A percentile compares a stretch with the other conserved stretches of the same genome.
Evolutionary conservation across 1,140 invertebrate genomes (phyloP).

Genomic region (Temnothorax curvispinosus): DNA sequence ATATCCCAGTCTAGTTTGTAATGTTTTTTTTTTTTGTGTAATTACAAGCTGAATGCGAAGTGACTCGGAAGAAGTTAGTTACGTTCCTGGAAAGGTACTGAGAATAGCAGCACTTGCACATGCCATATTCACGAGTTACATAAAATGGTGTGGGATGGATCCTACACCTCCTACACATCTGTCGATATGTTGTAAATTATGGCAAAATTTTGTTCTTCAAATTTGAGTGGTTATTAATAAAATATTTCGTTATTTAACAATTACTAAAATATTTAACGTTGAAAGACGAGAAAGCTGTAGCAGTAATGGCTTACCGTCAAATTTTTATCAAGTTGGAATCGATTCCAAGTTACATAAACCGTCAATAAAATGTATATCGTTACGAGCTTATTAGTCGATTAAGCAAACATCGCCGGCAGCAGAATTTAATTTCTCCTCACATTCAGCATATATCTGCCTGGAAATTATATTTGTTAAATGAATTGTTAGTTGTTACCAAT

Average conservation of each 20-base stretch:
- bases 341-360: neutral
- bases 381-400: slow-evolving; percentile 26
- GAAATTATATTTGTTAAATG: slow-evolving; percentile 22
- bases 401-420: neutral
- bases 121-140: too few relatives aligned
- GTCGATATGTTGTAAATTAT: neutral
- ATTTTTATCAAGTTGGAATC: neutral
- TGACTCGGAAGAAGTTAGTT: too few relatives aligned
- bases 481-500: slow-evolving; percentile 40
- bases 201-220: neutral
- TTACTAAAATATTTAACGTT: neutral
- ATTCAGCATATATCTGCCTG: neutral
- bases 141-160: too few relatives aligned
- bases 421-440: slow-evolving; percentile 18
- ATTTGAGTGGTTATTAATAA: neutral
- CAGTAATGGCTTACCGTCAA: neutral
- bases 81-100: too few relatives aligned
- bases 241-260: slow-evolving; percentile 6
- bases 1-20: too few relatives aligned
- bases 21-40: too few relatives aligned
- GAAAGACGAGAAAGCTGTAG: neutral
- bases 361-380: slow-evolving; percentile 12
- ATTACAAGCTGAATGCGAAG: too few relatives aligned
- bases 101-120: too few relatives aligned
- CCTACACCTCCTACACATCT: too few relatives aligned